phyloP scores from a whole-genome alignment of 2,888 invertebrate genomes.

The Cyclophora punctaria region DNA sequence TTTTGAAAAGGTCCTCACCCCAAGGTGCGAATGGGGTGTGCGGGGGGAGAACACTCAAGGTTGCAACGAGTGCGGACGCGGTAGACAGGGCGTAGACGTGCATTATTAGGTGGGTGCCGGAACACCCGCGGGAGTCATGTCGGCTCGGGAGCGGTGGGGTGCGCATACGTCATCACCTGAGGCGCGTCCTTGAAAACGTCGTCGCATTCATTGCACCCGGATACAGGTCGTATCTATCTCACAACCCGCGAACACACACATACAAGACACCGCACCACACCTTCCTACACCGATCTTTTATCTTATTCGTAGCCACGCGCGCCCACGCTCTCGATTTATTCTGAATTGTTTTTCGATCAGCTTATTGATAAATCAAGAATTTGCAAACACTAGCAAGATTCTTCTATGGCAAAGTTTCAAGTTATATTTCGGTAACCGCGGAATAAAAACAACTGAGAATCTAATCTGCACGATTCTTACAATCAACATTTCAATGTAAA shows the following conservation, averaged over 20 bases:
- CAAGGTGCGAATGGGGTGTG: conserved; percentile 33
- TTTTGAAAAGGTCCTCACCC: conserved; percentile 11
- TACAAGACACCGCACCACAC: conserved; percentile 8
- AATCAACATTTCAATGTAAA: too few species aligned
- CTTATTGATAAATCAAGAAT: too few species aligned
- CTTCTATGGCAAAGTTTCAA: too few species aligned
- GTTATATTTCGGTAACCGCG: too few species aligned
- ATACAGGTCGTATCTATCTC: conserved; percentile 65
- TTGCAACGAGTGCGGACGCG: conserved; percentile 70
- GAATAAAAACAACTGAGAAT: too few species aligned
- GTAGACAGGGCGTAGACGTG: conserved; percentile 74
- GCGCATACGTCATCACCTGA: conserved; percentile 74
- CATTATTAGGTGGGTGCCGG: conserved; percentile 76
- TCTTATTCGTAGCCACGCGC: too few species aligned
- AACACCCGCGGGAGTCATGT: conserved; percentile 59
- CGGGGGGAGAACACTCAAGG: conserved; percentile 61
- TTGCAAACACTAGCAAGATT: too few species aligned
- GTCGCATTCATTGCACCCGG: conserved; percentile 75
- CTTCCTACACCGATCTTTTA: too few species aligned
- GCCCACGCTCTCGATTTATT: too few species aligned
- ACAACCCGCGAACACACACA: conserved; percentile 50
- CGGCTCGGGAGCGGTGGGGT: conserved; percentile 51
- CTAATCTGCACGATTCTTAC: too few species aligned
- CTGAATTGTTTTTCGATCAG: too few species aligned
- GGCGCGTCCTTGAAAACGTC: conserved; percentile 73